Base-by-base conservation (phyloP, 2,113 vertebrate genomes). In the Scalopus aquaticus region DNA sequence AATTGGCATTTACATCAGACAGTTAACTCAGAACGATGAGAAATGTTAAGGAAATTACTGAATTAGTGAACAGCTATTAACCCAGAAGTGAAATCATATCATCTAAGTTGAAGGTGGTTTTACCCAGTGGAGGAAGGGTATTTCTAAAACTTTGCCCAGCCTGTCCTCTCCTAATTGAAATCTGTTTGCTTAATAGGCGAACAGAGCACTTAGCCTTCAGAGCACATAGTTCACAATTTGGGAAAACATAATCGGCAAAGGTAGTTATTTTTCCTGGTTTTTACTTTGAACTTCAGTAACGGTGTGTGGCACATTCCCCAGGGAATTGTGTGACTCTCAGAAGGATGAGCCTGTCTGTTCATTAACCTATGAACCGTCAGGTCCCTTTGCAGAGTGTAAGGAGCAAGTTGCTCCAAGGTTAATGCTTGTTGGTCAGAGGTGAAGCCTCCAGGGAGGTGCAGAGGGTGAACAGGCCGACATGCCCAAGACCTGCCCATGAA, bases 321-420 rank as follows among this genome's bases (percentile, higher is more conserved):
- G 51, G 81, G 83, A 81, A 88, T 67, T 96, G 78, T 95, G 91
- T 80, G 93, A 11, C 94, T 94, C 93, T 84, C 89, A 19, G 96
- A 80, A 81, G 95, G 95, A 84, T 88, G 89, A 94, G 77, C 96
- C 93, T 94, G 86, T 70, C 74, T 97, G 83, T 97, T 97, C 96
- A 94, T 97, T 97, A 97, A 95, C 96, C 96, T 97, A 87, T 96
- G 93, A 96, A 95, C 83, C 95, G 15, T 95, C 74, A 46, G 7
- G 64, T 96, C 82, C 85, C 91, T 96, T 97, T 94, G 87, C 92
- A 97, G 94, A 96, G 90, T 80, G 44, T 42, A 13, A 67, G 92
- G 89, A 94, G 73, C 30, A 9, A 76, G 77, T 76, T 60, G 16
- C 95, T 72, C 49, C 26, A 69, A 97, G 88, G 91, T 97, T 98